A percentile compares a stretch with the other conserved stretches of the same genome.
phyloP scores from a whole-genome alignment of 2,888 invertebrate genomes.

The Cordilura impudica region DNA sequence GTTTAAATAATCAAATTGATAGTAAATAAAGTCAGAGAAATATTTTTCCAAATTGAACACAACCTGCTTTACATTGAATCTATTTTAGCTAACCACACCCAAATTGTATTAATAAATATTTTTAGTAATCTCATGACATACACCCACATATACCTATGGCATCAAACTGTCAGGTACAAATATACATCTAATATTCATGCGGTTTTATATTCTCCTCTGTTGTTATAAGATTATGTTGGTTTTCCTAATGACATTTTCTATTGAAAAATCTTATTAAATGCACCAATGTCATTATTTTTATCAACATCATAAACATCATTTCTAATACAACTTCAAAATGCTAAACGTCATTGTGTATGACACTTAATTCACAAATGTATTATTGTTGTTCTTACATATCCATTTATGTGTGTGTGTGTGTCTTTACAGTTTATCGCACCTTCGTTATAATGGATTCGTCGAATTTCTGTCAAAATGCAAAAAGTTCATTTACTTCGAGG shows the following conservation, averaged over 20 bases:
- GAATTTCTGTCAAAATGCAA: not conserved
- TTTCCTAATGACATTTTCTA: not conserved
- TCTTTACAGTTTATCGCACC: not conserved
- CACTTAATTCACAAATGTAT: not conserved
- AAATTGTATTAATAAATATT: no score
- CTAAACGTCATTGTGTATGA: slow-evolving; percentile 12
- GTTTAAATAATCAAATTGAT: no score
- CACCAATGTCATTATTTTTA: not conserved
- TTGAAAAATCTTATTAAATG: slow-evolving; percentile 1
- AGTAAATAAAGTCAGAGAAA: no score
- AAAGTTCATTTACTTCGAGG: no score
- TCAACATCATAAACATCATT: not conserved
- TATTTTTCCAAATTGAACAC: no score
- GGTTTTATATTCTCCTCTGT: not conserved
- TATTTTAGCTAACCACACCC: no score
- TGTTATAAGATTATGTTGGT: slow-evolving; percentile 11
- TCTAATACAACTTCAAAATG: not conserved
- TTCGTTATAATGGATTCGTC: not conserved
- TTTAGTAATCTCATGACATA: no score
- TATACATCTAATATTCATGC: not conserved
- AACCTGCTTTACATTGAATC: no score
- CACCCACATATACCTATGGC: no score
- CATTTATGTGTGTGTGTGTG: no score
- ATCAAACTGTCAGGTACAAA: no score
- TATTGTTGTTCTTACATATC: not conserved